A percentile compares a stretch with the other conserved stretches of the same genome.
phyloP scores from a whole-genome alignment of 2,113 vertebrate species.

The Ifrita kowaldi region DNA sequence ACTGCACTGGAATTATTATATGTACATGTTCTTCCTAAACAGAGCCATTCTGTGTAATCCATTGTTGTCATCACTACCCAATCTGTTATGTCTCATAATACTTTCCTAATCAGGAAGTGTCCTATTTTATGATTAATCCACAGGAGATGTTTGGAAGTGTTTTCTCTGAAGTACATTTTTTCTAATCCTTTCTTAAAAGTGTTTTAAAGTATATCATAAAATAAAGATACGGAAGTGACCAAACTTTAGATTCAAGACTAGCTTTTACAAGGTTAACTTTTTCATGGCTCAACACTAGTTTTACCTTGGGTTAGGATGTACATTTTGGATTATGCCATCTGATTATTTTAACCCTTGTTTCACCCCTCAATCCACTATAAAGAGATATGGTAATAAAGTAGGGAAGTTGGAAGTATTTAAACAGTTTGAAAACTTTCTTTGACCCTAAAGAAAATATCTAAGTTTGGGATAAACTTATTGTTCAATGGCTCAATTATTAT shows the following conservation, averaged over 20 bases:
- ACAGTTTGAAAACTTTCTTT: not conserved
- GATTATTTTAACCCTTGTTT: not conserved
- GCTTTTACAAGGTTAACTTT: not conserved
- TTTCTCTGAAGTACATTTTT: not conserved
- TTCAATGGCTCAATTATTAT: not conserved
- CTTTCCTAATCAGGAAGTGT: constrained; percentile 42
- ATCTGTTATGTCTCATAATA: constrained; percentile 21
- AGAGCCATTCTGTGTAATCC: constrained; percentile 2
- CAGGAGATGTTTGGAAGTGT: not conserved
- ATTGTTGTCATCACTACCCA: constrained; percentile 27
- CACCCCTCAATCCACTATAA: not conserved
- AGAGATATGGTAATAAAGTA: not conserved
- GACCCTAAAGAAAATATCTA: not conserved
- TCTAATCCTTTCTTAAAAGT: not conserved
- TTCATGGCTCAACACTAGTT: not conserved
- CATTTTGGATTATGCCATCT: not conserved
- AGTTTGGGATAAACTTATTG: not conserved
- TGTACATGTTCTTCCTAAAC: not conserved
- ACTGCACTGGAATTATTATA: not conserved
- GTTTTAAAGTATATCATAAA: not conserved
- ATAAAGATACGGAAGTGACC: not conserved
- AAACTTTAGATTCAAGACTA: not conserved
- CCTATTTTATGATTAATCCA: constrained; percentile 54
- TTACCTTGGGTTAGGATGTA: not conserved
- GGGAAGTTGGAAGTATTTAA: not conserved